Evolutionary conservation across 2,113 vertebrate species (phyloP), one percentile per base, ranked within the genome.

Genomic region (Toxotes jaculatrix): DNA sequence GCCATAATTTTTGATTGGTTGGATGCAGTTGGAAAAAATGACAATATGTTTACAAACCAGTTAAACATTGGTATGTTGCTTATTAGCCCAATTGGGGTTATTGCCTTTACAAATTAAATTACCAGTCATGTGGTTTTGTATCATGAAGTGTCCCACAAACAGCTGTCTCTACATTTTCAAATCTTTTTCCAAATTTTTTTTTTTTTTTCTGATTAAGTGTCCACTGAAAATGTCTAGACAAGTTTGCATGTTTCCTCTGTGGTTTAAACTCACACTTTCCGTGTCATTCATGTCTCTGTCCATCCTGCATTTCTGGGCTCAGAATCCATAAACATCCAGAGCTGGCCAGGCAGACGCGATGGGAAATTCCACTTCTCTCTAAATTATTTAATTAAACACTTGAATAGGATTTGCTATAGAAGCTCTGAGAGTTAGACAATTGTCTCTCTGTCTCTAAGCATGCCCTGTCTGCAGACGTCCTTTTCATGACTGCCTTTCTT

Each of bases 351-450:
- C 78, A 89, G 91, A 87, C 91, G 56, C 62, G 87, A 89, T 69
- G 87, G 83, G 82, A 84, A 89, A 88, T 84, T 91, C 88, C 88
- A 80, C 56, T 85, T 89, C 72, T 55, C 65, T 73, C 66, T 31
- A 56, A 90, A 86, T 92, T 72, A 87, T 91, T 88, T 78, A 87
- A 92, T 91, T 87, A 92, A 89, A 70, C 51, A 43, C 79, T 74
- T 87, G 84, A 84, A 88, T 71, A 34, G 71, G 71, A 55, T 81
- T 77, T 59, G 60, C 74, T 67, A 45, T 61, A 71, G 76, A 68
- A 19, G 74, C 77, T 71, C 81, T 47, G 45, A 63, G 62, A 68
- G 51, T 78, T 19, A 55, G 69, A 88, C 86, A 90, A 90, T 84
- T 81, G 59, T 74, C 61, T 74, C 82, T 90, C 71, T 84, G 82